These are phyloP conservation scores for Cebidichthys violaceus DNA, from an alignment of 2,113 vertebrate genomes.

Conservation along the genomic window DNA sequence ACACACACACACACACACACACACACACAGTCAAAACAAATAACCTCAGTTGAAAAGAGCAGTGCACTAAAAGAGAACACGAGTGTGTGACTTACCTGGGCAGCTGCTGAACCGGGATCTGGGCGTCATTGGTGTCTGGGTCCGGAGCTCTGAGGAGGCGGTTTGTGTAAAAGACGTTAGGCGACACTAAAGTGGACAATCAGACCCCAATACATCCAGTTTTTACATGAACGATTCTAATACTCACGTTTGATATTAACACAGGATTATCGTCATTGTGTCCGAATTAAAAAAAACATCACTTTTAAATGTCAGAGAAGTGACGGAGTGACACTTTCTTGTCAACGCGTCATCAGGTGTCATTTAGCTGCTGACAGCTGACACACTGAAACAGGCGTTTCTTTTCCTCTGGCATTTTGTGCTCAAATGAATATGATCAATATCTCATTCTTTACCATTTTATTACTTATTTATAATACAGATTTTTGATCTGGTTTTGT, in stretches of 20 bases:
- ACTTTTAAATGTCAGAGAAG: slow-evolving; percentile 55
- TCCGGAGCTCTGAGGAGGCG: slow-evolving; percentile 88
- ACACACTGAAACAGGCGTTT: not conserved
- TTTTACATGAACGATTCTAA: slow-evolving; percentile 18
- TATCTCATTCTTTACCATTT: slow-evolving; percentile 45
- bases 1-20: slow-evolving; percentile 19
- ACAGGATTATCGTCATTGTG: not conserved
- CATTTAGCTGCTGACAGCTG: slow-evolving; percentile 51
- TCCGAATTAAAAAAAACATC: slow-evolving; percentile 19
- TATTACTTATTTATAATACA: no score
- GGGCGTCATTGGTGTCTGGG: slow-evolving; percentile 84
- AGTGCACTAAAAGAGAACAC: not conserved
- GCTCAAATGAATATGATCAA: slow-evolving; percentile 36
- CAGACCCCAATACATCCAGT: not conserved
- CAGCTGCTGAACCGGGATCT: slow-evolving; percentile 89
- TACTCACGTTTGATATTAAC: not conserved
- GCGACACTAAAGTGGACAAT: not conserved
- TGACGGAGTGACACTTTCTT: slow-evolving; percentile 56
- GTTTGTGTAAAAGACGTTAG: not conserved
- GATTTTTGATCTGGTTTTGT: no score
- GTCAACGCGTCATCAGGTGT: slow-evolving; percentile 16
- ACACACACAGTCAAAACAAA: slow-evolving; percentile 32
- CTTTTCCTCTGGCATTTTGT: slow-evolving; percentile 50
- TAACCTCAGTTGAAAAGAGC: slow-evolving; percentile 20
- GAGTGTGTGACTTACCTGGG: slow-evolving; percentile 85